phyloP scores from a whole-genome alignment of 1,140 invertebrate genomes.

The Thaumetopoea pityocampa region DNA sequence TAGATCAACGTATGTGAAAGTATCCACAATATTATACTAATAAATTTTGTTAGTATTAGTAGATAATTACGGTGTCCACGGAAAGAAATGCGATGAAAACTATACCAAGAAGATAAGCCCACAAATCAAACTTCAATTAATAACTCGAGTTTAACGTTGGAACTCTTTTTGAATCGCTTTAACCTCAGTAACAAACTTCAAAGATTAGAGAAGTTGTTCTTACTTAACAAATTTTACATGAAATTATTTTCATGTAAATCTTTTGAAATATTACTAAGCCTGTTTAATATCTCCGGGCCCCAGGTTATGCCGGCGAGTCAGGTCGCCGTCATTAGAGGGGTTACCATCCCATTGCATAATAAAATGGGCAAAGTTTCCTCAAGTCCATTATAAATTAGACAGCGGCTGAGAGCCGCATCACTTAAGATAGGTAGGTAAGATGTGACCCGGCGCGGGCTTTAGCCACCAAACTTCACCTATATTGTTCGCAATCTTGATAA shows the following conservation, averaged over 20 bases:
- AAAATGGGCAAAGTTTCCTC: slow-evolving; percentile 73
- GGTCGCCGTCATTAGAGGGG: slow-evolving; percentile 69
- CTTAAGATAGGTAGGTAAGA: slow-evolving; percentile 74
- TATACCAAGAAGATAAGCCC: no score
- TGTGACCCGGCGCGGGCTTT: slow-evolving; percentile 69
- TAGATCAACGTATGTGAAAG: no score
- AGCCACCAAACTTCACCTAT: slow-evolving; percentile 64
- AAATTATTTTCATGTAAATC: slow-evolving; percentile 36
- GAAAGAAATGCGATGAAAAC: no score
- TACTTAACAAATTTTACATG: slow-evolving; percentile 5
- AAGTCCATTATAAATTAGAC: slow-evolving; percentile 76
- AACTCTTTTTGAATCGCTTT: no score
- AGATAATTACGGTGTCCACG: no score
- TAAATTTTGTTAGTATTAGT: no score
- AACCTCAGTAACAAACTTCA: no score
- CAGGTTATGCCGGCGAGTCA: slow-evolving; percentile 55
- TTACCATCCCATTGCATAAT: slow-evolving; percentile 73
- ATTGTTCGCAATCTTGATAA: slow-evolving; percentile 70
- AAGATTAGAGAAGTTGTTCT: slow-evolving; percentile 15
- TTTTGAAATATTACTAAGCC: slow-evolving; percentile 41
- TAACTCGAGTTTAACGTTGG: no score
- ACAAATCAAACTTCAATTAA: no score
- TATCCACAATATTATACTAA: no score
- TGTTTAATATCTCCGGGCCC: slow-evolving; percentile 48
- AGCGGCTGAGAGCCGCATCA: slow-evolving; percentile 70